Evolutionary conservation across 2,113 vertebrate species (phyloP).

Genomic region (Sebastes fasciatus): DNA sequence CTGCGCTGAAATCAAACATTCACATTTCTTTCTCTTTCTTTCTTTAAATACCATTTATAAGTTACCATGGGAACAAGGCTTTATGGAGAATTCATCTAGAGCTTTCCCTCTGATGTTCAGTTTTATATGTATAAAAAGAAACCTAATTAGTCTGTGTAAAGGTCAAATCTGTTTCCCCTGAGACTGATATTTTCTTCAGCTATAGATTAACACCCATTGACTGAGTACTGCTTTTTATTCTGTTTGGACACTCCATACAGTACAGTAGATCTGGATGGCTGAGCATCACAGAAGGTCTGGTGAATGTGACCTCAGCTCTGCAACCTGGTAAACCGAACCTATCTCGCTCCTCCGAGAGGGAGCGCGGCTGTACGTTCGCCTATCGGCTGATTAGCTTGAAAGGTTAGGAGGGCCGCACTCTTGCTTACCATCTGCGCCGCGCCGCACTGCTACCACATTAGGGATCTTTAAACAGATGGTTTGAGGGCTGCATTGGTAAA

Average conservation of each 20-base stretch:
- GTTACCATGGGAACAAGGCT: conserved; percentile 55
- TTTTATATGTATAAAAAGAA: neutral
- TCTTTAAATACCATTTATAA: neutral
- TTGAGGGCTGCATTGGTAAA: conserved; percentile 80
- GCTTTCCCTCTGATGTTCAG: neutral
- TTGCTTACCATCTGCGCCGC: conserved; percentile 79
- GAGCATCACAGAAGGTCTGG: conserved; percentile 45
- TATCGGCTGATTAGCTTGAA: conserved; percentile 81
- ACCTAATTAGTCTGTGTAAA: neutral
- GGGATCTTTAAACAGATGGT: conserved; percentile 86
- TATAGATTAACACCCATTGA: neutral
- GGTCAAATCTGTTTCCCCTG: conserved; percentile 33
- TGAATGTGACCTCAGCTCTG: conserved; percentile 67
- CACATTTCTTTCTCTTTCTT: neutral
- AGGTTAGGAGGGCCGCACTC: conserved; percentile 78
- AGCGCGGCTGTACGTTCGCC: conserved; percentile 52
- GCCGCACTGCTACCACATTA: conserved; percentile 75
- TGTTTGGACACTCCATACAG: neutral
- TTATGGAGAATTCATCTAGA: neutral
- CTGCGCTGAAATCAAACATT: conserved; percentile 22
- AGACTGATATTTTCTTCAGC: conserved; percentile 16
- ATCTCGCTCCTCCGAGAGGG: conserved; percentile 46
- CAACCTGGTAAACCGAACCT: conserved; percentile 34
- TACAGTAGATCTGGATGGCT: conserved; percentile 1
- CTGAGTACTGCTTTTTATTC: neutral